These are phyloP conservation scores for Coenonympha glycerion DNA, from an alignment of 2,888 invertebrate species.

Conservation along the genomic window DNA sequence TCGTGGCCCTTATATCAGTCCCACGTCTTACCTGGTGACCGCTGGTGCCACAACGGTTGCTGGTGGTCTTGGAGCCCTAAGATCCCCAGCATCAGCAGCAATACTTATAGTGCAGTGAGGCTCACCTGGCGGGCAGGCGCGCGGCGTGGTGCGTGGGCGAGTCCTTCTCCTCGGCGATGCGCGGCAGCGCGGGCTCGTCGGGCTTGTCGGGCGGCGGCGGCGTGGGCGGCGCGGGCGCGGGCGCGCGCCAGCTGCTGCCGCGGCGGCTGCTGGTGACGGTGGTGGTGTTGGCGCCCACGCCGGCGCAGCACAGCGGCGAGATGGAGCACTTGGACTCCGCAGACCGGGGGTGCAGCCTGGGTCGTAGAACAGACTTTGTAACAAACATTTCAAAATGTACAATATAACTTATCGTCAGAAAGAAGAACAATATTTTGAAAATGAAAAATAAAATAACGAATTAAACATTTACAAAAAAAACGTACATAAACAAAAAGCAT, in stretches of 20 bases:
- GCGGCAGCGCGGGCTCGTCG: constrained; percentile 78
- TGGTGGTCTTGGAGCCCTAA: too few species aligned
- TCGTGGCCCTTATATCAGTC: too few species aligned
- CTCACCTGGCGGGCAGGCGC: constrained; percentile 48
- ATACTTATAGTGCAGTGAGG: too few species aligned
- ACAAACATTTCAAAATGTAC: background rate
- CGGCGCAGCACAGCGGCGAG: constrained; percentile 84
- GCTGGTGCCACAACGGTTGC: too few species aligned
- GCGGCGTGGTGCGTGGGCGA: constrained; percentile 80
- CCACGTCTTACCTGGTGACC: too few species aligned
- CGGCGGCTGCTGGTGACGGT: constrained; percentile 48
- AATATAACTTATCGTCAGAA: background rate
- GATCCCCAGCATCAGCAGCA: too few species aligned
- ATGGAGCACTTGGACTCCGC: constrained; percentile 90
- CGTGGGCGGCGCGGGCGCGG: constrained; percentile 53
- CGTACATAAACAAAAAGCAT: background rate
- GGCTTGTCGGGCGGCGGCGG: constrained; percentile 55
- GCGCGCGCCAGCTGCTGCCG: constrained; percentile 43
- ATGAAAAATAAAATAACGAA: background rate
- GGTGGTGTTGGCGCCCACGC: constrained; percentile 53
- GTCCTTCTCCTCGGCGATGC: constrained; percentile 92
- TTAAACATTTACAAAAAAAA: background rate
- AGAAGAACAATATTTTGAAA: background rate
- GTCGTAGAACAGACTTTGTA: too few species aligned
- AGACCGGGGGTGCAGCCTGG: constrained; percentile 90